A percentile compares a stretch with the other conserved stretches of the same genome.
phyloP scores from a whole-genome alignment of 1,140 invertebrate genomes.

The Gonioctena quinquepunctata region DNA sequence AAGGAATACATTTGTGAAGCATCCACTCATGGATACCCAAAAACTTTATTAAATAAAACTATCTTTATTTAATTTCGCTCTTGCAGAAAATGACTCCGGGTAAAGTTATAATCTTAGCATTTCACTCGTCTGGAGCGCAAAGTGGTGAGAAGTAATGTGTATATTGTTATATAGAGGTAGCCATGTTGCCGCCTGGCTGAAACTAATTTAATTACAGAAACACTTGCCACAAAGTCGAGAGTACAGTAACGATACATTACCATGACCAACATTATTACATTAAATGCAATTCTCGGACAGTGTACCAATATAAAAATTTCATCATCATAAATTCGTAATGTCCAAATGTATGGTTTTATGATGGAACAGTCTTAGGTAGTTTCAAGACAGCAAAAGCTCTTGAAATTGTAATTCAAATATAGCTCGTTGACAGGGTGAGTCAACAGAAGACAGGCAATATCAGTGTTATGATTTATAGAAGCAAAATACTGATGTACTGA shows the following conservation, averaged over 20 bases:
- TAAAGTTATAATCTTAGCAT: slow-evolving; percentile 13
- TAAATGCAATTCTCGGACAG: background rate
- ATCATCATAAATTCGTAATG: background rate
- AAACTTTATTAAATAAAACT: background rate
- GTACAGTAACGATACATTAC: background rate
- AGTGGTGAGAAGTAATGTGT: background rate
- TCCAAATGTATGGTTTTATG: too few relatives aligned
- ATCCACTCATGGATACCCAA: background rate
- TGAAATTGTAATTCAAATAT: too few relatives aligned
- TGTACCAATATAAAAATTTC: background rate
- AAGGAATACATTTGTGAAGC: too few relatives aligned
- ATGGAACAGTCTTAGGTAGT: too few relatives aligned
- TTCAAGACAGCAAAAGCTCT: too few relatives aligned
- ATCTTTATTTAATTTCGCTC: background rate
- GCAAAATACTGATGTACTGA: too few relatives aligned
- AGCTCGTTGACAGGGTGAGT: too few relatives aligned
- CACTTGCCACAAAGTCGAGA: background rate
- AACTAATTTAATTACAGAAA: slow-evolving; percentile 12
- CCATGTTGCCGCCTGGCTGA: slow-evolving; percentile 3
- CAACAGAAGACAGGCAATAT: too few relatives aligned
- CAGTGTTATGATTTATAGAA: too few relatives aligned
- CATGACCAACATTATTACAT: background rate
- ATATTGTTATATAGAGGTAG: background rate
- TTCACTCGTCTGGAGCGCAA: slow-evolving; percentile 4
- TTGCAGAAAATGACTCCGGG: background rate